phyloP scores from a whole-genome alignment of 2,888 invertebrate species.

The Odontomyia ornata region DNA sequence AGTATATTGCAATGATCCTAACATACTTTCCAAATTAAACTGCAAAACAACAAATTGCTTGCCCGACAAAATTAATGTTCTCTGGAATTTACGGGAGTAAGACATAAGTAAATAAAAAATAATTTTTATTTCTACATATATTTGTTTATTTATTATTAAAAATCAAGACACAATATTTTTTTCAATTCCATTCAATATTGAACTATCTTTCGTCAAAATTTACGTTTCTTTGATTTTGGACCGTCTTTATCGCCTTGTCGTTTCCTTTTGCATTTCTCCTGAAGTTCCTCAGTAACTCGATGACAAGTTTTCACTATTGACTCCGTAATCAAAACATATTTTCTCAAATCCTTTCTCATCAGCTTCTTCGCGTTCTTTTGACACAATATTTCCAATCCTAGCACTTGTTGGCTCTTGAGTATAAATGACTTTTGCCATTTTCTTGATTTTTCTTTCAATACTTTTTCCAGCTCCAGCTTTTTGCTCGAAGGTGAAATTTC shows the following conservation, averaged over 20 bases:
- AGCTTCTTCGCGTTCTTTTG: constrained; percentile 9
- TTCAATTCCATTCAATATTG: too few relatives aligned
- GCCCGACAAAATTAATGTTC: too few relatives aligned
- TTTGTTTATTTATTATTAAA: not conserved
- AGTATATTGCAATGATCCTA: too few relatives aligned
- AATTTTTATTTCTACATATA: too few relatives aligned
- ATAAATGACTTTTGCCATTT: constrained; percentile 1
- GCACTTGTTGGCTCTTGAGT: not conserved
- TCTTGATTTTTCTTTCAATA: not conserved
- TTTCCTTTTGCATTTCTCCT: not conserved
- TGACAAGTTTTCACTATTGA: constrained; percentile 21
- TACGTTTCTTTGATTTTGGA: too few relatives aligned
- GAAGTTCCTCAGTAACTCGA: not conserved
- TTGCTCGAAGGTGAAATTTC: too few relatives aligned
- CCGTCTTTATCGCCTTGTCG: not conserved
- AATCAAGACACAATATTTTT: too few relatives aligned
- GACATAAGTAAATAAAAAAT: too few relatives aligned
- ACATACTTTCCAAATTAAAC: too few relatives aligned
- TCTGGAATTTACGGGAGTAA: too few relatives aligned
- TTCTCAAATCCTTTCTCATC: constrained; percentile 19
- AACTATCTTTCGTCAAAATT: too few relatives aligned
- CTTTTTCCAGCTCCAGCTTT: not conserved
- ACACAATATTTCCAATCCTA: not conserved
- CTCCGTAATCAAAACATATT: constrained; percentile 16
- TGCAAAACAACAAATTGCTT: too few relatives aligned